A percentile compares a stretch with the other conserved stretches of the same genome.
These are phyloP conservation scores for Drosophila borborema DNA, from an alignment of 2,888 invertebrate species.

Conservation along the genomic window DNA sequence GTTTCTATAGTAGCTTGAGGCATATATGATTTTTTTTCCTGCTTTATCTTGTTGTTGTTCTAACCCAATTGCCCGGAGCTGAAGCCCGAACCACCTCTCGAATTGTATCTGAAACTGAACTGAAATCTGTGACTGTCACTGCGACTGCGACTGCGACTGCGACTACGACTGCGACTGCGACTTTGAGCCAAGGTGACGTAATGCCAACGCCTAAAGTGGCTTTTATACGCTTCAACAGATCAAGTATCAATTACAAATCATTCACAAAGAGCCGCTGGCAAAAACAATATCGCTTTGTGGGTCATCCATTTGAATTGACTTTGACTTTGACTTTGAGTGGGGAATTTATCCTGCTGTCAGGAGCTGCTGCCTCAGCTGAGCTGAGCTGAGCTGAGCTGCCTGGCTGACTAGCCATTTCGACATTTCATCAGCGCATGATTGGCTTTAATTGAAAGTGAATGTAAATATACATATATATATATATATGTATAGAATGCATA, in stretches of 20 bases:
- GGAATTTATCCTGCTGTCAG: constrained; percentile 15
- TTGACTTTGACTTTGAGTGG: constrained; percentile 9
- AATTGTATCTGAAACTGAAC: constrained; percentile 33
- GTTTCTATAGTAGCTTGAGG: background rate
- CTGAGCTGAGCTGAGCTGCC: background rate
- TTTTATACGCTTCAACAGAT: constrained; percentile 76
- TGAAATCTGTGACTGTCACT: constrained; percentile 30
- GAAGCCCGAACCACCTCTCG: constrained; percentile 30
- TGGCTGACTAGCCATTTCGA: background rate
- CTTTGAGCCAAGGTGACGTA: constrained; percentile 74
- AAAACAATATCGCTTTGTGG: constrained; percentile 45
- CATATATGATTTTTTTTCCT: constrained; percentile 12
- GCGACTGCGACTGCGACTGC: constrained; percentile 15
- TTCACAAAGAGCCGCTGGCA: constrained; percentile 48
- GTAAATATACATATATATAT: background rate
- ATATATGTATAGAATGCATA: background rate
- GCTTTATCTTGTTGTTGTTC: constrained; percentile 26
- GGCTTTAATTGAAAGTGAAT: constrained; percentile 2
- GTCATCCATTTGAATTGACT: constrained; percentile 37
- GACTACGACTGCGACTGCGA: constrained; percentile 35
- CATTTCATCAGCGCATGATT: background rate
- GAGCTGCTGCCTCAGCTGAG: background rate
- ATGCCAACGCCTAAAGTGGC: constrained; percentile 76
- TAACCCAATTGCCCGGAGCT: constrained; percentile 46
- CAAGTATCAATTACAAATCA: constrained; percentile 78